phyloP scores from a whole-genome alignment of 2,113 vertebrate genomes.

The Ginglymostoma cirratum region DNA sequence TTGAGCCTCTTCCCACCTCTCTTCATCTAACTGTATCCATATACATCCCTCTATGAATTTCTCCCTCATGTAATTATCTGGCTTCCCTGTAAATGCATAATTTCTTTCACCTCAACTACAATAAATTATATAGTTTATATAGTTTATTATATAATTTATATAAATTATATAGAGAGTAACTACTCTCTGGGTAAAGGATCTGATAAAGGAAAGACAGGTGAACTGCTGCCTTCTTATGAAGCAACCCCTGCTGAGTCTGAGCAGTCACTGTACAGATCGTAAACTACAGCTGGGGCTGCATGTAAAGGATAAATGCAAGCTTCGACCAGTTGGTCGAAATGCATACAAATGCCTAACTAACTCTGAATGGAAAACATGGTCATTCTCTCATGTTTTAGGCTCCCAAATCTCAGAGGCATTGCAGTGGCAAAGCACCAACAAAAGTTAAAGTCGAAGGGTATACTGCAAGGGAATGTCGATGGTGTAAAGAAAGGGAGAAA shows the following conservation, averaged over 20 bases:
- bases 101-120: not conserved
- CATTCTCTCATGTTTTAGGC: not conserved
- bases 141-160: too few species aligned
- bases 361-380: not conserved
- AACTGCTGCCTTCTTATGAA: too few species aligned
- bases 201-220: not conserved
- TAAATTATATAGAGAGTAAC: too few species aligned
- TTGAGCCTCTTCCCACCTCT: not conserved
- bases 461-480: not conserved
- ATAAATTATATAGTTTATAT: not conserved
- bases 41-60: not conserved
- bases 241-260: too few species aligned
- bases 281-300: too few species aligned
- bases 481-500: not conserved
- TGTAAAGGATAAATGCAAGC: too few species aligned
- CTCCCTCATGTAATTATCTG: not conserved
- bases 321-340: too few species aligned
- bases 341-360: not conserved
- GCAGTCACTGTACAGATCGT: too few species aligned
- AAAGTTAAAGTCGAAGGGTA: not conserved
- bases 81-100: not conserved
- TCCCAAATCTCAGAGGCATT: not conserved
- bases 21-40: not conserved
- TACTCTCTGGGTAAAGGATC: not conserved
- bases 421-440: not conserved